Conservation (phyloP, 2,888 invertebrate genomes). For the Eulithis prunata region DNA sequence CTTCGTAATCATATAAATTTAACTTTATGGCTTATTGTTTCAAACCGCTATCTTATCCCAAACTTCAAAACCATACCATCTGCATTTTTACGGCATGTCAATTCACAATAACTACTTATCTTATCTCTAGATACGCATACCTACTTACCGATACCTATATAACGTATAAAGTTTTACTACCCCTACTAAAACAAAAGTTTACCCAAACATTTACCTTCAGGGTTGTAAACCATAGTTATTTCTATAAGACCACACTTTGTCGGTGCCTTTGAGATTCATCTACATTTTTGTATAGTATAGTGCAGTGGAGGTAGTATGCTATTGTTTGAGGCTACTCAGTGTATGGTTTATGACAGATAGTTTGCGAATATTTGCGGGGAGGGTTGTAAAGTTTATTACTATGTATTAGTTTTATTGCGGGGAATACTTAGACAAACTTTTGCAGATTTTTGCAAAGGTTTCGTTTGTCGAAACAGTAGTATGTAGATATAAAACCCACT, state of each 20-base stretch:
- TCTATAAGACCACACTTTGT: conserved; percentile 42
- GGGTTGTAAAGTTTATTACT: conserved; percentile 39
- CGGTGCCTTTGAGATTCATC: conserved; percentile 56
- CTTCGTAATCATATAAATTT: too few relatives aligned
- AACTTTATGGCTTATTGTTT: background rate
- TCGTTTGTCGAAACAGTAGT: too few relatives aligned
- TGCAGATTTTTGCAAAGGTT: conserved; percentile 26
- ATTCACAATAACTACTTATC: conserved; percentile 24
- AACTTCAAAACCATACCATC: conserved; percentile 11
- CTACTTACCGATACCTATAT: conserved; percentile 27
- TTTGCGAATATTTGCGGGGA: conserved; percentile 43
- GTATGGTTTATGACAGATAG: conserved; percentile 38
- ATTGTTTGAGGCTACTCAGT: conserved; percentile 49
- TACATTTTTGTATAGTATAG: conserved; percentile 46
- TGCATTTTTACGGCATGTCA: conserved; percentile 10
- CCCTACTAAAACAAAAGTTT: conserved; percentile 31
- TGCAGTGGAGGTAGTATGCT: conserved; percentile 32
- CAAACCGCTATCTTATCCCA: background rate
- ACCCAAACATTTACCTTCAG: conserved; percentile 33
- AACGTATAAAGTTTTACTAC: conserved; percentile 32
- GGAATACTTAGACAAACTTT: conserved; percentile 8
- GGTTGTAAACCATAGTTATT: conserved; percentile 30
- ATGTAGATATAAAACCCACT: background rate
- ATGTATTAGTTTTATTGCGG: conserved; percentile 38
- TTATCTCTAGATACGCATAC: conserved; percentile 32